phyloP scores from a whole-genome alignment of 2,797 vertebrate genomes.

The Odontamblyopus rebecca region DNA sequence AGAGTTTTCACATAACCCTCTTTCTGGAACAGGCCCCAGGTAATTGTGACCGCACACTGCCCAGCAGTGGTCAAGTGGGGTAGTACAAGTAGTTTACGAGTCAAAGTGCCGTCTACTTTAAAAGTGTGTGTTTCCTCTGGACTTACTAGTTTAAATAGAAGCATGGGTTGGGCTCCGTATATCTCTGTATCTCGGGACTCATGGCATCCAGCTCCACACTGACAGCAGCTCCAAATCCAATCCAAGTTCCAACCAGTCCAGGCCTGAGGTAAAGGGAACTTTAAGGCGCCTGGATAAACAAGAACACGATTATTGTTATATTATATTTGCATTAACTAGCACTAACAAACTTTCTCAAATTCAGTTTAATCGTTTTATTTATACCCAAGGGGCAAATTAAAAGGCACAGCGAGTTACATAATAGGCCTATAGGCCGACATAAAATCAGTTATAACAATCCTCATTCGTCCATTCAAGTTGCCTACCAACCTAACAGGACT shows the following conservation, averaged over 20 bases:
- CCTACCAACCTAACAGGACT: too few species aligned
- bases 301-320: too few species aligned
- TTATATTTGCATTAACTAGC: too few species aligned
- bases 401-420: too few species aligned
- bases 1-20: too few species aligned
- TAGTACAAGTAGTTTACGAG: not conserved
- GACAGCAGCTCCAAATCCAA: not conserved
- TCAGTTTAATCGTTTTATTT: too few species aligned
- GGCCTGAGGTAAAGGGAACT: not conserved
- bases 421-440: too few species aligned
- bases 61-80: not conserved
- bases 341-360: too few species aligned
- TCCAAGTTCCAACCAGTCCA: not conserved
- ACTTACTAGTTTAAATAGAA: not conserved
- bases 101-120: not conserved
- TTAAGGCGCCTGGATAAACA: not conserved
- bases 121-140: not conserved
- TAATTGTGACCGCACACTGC: not conserved
- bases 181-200: not conserved
- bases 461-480: too few species aligned
- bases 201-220: not conserved
- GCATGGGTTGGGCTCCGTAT: not conserved
- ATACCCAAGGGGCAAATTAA: too few species aligned
- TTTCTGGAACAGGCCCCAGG: too few species aligned
- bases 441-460: too few species aligned